Conservation (phyloP, 1,140 invertebrate species). For the Philopotamus ludificatus region DNA sequence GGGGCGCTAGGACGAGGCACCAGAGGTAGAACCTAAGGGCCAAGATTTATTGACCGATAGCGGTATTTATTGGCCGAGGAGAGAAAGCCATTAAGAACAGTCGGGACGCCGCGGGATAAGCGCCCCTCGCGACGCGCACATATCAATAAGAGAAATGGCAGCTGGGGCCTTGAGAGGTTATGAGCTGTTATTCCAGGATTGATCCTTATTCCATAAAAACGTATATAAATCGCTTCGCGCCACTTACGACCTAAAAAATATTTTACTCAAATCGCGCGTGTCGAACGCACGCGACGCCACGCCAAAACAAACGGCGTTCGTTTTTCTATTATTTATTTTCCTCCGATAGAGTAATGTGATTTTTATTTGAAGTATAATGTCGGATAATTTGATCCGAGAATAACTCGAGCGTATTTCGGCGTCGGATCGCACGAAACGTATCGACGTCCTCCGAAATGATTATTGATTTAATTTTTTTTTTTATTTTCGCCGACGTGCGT, state of each 20-base stretch:
- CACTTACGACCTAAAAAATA: background rate
- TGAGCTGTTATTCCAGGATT: conserved; percentile 24
- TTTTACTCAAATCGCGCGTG: background rate
- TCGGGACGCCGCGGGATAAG: conserved; percentile 2
- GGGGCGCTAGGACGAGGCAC: background rate
- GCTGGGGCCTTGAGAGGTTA: conserved; percentile 17
- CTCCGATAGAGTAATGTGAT: too few species aligned
- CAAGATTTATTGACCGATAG: conserved; percentile 28
- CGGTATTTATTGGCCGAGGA: conserved; percentile 22
- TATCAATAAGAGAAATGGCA: conserved; percentile 30
- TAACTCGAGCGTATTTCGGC: too few species aligned
- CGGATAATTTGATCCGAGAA: too few species aligned
- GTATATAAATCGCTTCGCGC: background rate
- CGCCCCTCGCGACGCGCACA: conserved; percentile 13
- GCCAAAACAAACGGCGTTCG: too few species aligned
- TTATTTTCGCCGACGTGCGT: too few species aligned
- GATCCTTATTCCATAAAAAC: conserved; percentile 17
- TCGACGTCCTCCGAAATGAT: too few species aligned
- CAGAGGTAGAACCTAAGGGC: background rate
- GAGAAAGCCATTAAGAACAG: conserved; percentile 16
- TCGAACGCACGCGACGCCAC: background rate
- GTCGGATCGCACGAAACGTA: too few species aligned
- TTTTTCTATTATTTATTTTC: too few species aligned
- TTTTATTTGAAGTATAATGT: too few species aligned
- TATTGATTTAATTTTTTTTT: too few species aligned